Evolutionary conservation across 1,140 invertebrate species (phyloP).

Genomic region (Calycopis cecrops): DNA sequence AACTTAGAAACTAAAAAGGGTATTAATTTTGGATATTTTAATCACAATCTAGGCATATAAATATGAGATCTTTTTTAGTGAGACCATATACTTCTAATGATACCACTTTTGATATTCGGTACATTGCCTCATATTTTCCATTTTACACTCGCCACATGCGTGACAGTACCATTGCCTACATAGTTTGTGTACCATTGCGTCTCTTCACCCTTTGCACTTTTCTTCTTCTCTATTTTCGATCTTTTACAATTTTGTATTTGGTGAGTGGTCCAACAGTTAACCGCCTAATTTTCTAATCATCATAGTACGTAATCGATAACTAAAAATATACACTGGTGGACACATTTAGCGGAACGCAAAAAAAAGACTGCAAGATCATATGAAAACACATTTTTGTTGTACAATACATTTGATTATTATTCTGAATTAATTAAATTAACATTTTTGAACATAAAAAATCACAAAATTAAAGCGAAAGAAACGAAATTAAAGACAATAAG

Average conservation of each 20-base stretch:
- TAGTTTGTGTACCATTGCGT: too few relatives aligned
- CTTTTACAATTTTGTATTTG: slow-evolving; percentile 13
- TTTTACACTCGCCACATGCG: slow-evolving; percentile 17
- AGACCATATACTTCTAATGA: slow-evolving; percentile 19
- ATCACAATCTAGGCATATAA: slow-evolving; percentile 15
- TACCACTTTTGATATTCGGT: slow-evolving; percentile 17
- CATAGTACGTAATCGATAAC: too few relatives aligned
- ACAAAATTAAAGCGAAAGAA: too few relatives aligned
- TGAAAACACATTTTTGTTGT: too few relatives aligned
- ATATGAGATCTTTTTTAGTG: slow-evolving; percentile 14
- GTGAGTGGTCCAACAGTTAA: background rate
- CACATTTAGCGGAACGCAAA: too few relatives aligned
- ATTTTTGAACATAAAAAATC: too few relatives aligned
- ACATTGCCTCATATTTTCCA: slow-evolving; percentile 18
- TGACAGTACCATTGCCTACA: slow-evolving; percentile 20
- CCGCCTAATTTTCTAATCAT: too few relatives aligned
- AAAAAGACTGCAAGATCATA: too few relatives aligned
- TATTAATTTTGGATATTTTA: slow-evolving; percentile 15
- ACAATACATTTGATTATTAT: too few relatives aligned
- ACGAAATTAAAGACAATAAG: too few relatives aligned
- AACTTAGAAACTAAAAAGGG: slow-evolving; percentile 13
- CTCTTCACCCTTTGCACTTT: slow-evolving; percentile 13
- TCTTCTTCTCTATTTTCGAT: slow-evolving; percentile 15
- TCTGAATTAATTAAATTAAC: too few relatives aligned
- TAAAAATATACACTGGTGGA: too few relatives aligned